Evolutionary conservation across 2,113 vertebrate species (phyloP), one percentile per base, ranked within the genome.

Genomic region (Centropus bengalensis): DNA sequence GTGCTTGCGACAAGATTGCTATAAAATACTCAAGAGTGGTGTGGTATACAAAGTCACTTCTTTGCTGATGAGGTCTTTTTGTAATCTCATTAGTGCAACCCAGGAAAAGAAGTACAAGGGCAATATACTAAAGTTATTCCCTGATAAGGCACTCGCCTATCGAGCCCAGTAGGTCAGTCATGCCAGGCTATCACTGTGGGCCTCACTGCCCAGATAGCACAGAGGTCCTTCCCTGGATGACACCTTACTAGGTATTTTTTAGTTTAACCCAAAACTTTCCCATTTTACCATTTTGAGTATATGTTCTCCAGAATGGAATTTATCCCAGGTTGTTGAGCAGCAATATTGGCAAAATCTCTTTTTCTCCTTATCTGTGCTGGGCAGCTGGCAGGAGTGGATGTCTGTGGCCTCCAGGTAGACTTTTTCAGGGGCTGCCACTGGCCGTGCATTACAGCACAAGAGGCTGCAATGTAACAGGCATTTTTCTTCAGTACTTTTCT

Each of bases 391-490:
- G 6, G 33, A 44, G 56, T 28, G 70, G 55, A 51, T 40, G 67
- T 17, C 66, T 23, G 55, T 55, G 68, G 38, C 79, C 89, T 26
- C 38, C 2, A 3, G 42, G 45, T 3, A 66, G 63, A 52, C 0
- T 0, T 80, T 93, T 66, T n/a, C 55, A 91, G 54, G 33, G 44
- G 32, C 38, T 77, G 67, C 28, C 42, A 9, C 42, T 66, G 58
- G 33, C 51, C 77, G 59, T 16, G 20, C 0, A 0, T 36, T 82
- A 59, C 54, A 54, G 62, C n/a, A 26, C 5, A 19, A 75, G 42
- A 76, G 62, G 24, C 78, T 82, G 66, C 45, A 80, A 17, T 2
- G 20, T 38, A 82, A 82, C 54, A 73, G 28, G 8, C 19, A 20
- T 27, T 3, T 42, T 36, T 30, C 82, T 82, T 75, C 14, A 80